Base-by-base conservation (phyloP, 1,140 invertebrate species). In the Fopius arisanus region DNA sequence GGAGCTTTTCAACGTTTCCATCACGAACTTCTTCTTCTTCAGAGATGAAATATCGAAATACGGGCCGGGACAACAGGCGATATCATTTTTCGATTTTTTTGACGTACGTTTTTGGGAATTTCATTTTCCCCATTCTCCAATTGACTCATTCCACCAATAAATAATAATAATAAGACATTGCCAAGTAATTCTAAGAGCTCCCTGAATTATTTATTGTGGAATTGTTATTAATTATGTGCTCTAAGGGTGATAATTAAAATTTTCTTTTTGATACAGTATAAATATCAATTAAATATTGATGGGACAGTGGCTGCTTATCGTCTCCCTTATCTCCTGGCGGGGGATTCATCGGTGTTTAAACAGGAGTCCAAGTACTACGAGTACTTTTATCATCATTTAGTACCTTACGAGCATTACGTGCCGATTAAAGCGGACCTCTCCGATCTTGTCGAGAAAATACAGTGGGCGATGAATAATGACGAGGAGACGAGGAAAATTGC, bases 11-110 rank as follows among this genome's bases (percentile, higher is more conserved):
- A 97, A 98, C 90, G 97, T 92, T 10, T 96, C 96, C 0, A 90
- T 99, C 4, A 99, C 97, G 3, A 97, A 98, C 85, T 98, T 98
- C 86, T 99, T 99, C 83, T 99, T 99, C 88, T 99, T 96, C 82
- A 91, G 92, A 71, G 92, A 98, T 81, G 90, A 96, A 86, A 93
- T 96, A 84, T 85, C 92, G 65, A 91, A 93, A 83, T 97, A 97
- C 91, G 96, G 96, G 23, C 94, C 96, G 23, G 93, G 93, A 82
- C 90, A 92, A 72, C 91, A 92, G 43, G 93, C 96, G 82, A 90
- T 97, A 75, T 96, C 96, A 12, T 98, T 99, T 85, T 97, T 96
- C 87, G 92, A 96, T 75, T 99, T 98, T 89, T 98, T 98, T 88
- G 92, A 97, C 91, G 97, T 98, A 90, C 91, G 89, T 19, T 23